These are phyloP conservation scores for Drosophila varians DNA, from an alignment of 1,140 invertebrate species.

Conservation along the genomic window DNA sequence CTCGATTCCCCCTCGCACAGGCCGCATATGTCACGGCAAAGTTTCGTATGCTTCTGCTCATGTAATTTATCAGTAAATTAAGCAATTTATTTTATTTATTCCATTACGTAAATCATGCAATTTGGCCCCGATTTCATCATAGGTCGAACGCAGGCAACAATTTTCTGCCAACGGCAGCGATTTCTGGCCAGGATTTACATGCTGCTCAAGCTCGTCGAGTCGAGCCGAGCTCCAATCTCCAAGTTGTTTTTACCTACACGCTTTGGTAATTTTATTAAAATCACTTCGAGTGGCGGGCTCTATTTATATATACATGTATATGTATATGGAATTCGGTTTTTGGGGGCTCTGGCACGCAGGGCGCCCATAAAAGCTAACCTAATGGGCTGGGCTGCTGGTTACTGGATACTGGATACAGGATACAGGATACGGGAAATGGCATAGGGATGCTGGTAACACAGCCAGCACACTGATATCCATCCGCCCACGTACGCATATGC, in stretches of 20 bases:
- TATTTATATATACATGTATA: background rate
- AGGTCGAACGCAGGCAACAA: constrained; percentile 53
- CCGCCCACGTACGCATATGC: constrained; percentile 31
- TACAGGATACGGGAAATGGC: background rate
- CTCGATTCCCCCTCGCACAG: background rate
- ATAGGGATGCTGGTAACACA: constrained; percentile 25
- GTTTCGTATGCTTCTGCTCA: constrained; percentile 58
- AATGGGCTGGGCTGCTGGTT: constrained; percentile 43
- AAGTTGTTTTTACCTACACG: constrained; percentile 71
- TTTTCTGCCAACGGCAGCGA: constrained; percentile 65
- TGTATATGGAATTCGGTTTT: constrained; percentile 28
- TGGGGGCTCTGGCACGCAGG: constrained; percentile 44
- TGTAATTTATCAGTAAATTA: constrained; percentile 83
- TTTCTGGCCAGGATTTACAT: constrained; percentile 78
- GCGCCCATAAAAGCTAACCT: constrained; percentile 67
- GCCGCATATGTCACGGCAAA: constrained; percentile 43
- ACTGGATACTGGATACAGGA: background rate
- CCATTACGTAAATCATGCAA: constrained; percentile 83
- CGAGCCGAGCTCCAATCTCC: background rate
- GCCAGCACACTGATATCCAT: background rate
- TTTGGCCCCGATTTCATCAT: constrained; percentile 79
- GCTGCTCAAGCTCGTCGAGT: constrained; percentile 6
- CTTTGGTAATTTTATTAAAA: constrained; percentile 80
- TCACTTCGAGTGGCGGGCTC: constrained; percentile 55
- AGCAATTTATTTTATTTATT: constrained; percentile 83